phyloP scores from a whole-genome alignment of 2,113 vertebrate genomes.

The Otolemur garnettii region DNA sequence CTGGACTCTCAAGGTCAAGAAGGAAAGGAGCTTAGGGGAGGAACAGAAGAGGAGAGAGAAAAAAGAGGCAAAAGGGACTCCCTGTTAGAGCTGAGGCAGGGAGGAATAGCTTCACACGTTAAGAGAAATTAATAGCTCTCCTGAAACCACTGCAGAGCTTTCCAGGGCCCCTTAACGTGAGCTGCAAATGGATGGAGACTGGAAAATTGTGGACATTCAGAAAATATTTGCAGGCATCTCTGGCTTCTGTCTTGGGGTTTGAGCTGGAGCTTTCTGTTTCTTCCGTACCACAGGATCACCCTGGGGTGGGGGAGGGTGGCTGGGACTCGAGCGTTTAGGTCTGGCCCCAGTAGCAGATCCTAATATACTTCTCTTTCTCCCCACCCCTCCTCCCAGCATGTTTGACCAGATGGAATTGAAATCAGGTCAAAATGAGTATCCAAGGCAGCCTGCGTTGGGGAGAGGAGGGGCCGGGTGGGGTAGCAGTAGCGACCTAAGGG shows the following conservation, averaged over 20 bases:
- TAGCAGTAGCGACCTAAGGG: constrained; percentile 50
- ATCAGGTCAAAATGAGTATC: constrained; percentile 79
- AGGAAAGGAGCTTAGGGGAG: constrained; percentile 57
- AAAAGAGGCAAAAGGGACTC: constrained; percentile 52
- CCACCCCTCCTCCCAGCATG: constrained; percentile 54
- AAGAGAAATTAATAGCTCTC: constrained; percentile 45
- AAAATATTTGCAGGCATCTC: constrained; percentile 63
- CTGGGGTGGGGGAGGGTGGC: constrained; percentile 19
- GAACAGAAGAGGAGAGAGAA: constrained; percentile 36
- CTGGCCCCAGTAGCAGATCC: constrained; percentile 61
- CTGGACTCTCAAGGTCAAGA: constrained; percentile 79
- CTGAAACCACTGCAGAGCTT: constrained; percentile 49
- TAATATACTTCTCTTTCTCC: constrained; percentile 51
- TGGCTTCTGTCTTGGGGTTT: constrained; percentile 49
- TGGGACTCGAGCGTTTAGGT: background rate
- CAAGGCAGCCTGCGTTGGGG: constrained; percentile 39
- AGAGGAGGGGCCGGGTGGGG: background rate
- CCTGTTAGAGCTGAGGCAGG: background rate
- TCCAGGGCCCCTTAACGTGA: background rate
- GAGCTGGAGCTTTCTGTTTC: constrained; percentile 5
- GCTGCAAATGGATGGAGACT: constrained; percentile 59
- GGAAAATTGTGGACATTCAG: constrained; percentile 31
- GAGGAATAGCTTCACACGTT: background rate
- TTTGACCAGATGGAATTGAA: constrained; percentile 79
- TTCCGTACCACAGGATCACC: constrained; percentile 53